Conservation (phyloP, 1,140 invertebrate genomes). For the Glomeris maerens region DNA sequence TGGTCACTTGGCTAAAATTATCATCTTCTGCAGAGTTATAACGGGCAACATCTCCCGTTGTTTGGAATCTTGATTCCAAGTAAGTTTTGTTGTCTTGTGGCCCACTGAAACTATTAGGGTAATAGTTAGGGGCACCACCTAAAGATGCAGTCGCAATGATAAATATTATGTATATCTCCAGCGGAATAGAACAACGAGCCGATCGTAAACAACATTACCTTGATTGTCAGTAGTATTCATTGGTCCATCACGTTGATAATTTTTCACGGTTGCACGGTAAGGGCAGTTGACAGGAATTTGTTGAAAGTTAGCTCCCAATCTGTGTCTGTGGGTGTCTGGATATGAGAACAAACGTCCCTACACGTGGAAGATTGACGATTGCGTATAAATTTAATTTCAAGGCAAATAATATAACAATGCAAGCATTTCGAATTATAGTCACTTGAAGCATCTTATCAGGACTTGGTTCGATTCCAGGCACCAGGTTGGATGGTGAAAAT, state of each 20-base stretch:
- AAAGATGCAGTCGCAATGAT: no score
- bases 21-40: conserved; percentile 74
- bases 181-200: not conserved
- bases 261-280: conserved; percentile 41
- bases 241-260: conserved; percentile 80
- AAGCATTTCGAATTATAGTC: no score
- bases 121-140: conserved; percentile 81
- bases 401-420: no score
- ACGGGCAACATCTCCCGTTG: conserved; percentile 42
- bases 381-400: no score
- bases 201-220: conserved; percentile 14
- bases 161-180: not conserved
- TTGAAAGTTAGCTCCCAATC: conserved; percentile 80
- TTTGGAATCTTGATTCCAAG: conserved; percentile 24
- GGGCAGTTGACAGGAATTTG: conserved; percentile 95
- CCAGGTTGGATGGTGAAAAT: conserved; percentile 79
- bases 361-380: no score
- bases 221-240: conserved; percentile 37
- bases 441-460: conserved; percentile 88
- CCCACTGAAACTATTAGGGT: conserved; percentile 85
- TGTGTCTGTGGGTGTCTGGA: conserved; percentile 82
- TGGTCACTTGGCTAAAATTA: conserved; percentile 68
- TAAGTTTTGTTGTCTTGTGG: conserved; percentile 37
- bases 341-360: conserved; percentile 83
- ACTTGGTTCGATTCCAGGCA: conserved; percentile 77